Evolutionary conservation across 1,140 invertebrate genomes (phyloP).

Genomic region (Mercenaria mercenaria): DNA sequence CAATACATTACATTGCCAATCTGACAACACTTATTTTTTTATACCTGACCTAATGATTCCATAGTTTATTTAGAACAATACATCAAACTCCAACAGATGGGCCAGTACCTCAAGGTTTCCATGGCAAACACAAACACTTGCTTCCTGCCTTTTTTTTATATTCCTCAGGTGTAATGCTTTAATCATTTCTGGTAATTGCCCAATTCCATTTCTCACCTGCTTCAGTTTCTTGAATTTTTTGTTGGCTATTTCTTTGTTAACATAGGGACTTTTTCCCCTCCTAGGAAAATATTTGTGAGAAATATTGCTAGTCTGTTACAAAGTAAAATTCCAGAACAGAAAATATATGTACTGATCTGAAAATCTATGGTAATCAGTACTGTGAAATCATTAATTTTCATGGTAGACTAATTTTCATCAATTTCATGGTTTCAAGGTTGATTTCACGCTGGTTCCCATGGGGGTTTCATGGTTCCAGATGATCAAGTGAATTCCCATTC

Average conservation of each 20-base stretch:
- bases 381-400: too few relatives aligned
- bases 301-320: too few relatives aligned
- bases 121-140: slow-evolving; percentile 38
- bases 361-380: too few relatives aligned
- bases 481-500: too few relatives aligned
- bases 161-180: not conserved
- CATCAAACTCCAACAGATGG: slow-evolving; percentile 28
- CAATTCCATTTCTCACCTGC: not conserved
- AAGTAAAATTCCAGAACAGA: too few relatives aligned
- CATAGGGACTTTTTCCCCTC: not conserved
- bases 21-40: not conserved
- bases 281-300: too few relatives aligned
- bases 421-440: too few relatives aligned
- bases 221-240: not conserved
- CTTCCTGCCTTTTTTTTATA: slow-evolving; percentile 13
- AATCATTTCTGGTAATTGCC: not conserved
- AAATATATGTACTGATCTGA: too few relatives aligned
- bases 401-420: too few relatives aligned
- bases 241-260: not conserved
- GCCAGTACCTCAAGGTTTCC: not conserved
- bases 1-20: too few relatives aligned
- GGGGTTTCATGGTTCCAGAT: too few relatives aligned
- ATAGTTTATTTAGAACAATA: slow-evolving; percentile 15
- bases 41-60: not conserved
- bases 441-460: too few relatives aligned